Evolutionary conservation across 2,113 vertebrate genomes (phyloP).

Genomic region (Piaya cayana): DNA sequence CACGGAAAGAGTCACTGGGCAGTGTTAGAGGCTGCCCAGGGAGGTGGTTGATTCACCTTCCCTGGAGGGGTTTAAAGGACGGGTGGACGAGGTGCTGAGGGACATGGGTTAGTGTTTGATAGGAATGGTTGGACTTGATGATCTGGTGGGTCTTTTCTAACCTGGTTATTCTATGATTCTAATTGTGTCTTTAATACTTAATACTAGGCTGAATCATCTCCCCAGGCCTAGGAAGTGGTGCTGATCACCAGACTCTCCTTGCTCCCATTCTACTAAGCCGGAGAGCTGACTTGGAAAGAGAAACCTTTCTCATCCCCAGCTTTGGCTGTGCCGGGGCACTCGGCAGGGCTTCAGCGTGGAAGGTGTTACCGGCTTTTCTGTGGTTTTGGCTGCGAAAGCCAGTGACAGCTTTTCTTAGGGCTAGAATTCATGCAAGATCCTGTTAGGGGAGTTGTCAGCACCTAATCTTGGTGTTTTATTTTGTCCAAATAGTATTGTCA

Average conservation of each 20-base stretch:
- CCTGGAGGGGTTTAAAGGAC: no score
- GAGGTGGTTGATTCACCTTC: no score
- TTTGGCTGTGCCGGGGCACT: not conserved
- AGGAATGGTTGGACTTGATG: no score
- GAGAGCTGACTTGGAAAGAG: not conserved
- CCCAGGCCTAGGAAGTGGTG: not conserved
- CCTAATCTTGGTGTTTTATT: constrained; percentile 22
- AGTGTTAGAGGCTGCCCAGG: no score
- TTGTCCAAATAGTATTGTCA: constrained; percentile 4
- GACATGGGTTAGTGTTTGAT: no score
- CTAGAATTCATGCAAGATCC: not conserved
- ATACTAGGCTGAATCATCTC: not conserved
- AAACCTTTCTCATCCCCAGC: not conserved
- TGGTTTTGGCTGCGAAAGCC: constrained; percentile 12
- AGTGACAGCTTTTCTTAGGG: not conserved
- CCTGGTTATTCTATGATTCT: no score
- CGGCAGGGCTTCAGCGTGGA: not conserved
- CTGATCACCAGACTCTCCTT: not conserved
- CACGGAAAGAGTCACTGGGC: no score
- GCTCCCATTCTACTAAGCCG: not conserved
- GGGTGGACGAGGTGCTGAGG: no score
- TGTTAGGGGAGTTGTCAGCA: constrained; percentile 37
- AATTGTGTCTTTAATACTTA: not conserved
- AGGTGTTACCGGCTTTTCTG: constrained; percentile 10
- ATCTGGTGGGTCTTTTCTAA: no score